Evolutionary conservation across 2,797 vertebrate genomes (phyloP), one percentile per base, ranked within the genome.

Genomic region (Falco novaeseelandiae): DNA sequence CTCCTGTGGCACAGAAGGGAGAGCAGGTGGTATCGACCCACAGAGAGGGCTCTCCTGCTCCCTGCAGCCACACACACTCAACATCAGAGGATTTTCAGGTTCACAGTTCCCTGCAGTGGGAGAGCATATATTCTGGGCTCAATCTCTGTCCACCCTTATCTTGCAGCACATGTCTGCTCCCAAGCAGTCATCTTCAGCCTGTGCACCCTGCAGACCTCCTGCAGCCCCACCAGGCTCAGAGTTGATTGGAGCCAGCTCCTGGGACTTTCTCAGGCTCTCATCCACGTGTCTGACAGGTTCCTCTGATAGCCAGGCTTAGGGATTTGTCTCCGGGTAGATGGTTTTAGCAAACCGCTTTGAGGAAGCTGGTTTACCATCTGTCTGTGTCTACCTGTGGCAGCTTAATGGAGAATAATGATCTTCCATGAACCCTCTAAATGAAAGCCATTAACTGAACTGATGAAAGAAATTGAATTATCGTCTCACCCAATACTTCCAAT

Each of bases 371-470:
- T 86, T 95, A 30, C 59, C 76, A 42, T 90, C 76, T 82, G 66
- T 87, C 91, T 91, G 12, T 91, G 91, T 83, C 90, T 91, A 84
- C 51, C 62, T 84, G 40, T 61, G 70, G 62, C 91, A 95, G 62
- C 44, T 91, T 96, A 96, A 96, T 77, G 55, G 58, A 97, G 91
- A 97, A 32, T 73, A 95, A 97, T 91, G 88, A 94, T 76, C 14
- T 21, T 87, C 48, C 77, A 79, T 9, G 30, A 89, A 70, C 44
- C 19, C 69, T 82, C 63, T 79, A 91, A 94, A 94, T 91, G 80
- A 90, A 95, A 95, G 36, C 44, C 86, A 96, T 95, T 96, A 88
- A 72, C 85, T 94, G 79, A 93, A 86, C 72, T 6, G 8, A 94
- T 82, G 66, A 86, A 36, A 93, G 54, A 93, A 95, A 96, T 17